phyloP scores from a whole-genome alignment of 2,797 vertebrate genomes.

The Sebastolobus altivelis region DNA sequence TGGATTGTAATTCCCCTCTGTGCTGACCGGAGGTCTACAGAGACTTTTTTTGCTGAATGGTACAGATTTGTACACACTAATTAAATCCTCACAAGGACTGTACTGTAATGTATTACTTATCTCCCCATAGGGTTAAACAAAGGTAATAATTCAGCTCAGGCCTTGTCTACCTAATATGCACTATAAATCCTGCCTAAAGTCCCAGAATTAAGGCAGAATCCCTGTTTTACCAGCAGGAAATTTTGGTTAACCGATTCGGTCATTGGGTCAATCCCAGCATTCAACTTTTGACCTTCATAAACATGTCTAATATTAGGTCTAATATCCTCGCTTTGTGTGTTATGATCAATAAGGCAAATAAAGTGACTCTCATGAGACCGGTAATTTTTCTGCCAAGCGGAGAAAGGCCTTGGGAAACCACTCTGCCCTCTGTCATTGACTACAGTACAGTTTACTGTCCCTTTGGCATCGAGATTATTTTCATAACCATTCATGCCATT shows the following conservation, averaged over 20 bases:
- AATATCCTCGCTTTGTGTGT: slow-evolving; percentile 7
- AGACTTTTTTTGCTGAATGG: slow-evolving; percentile 23
- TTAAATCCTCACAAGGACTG: slow-evolving; percentile 34
- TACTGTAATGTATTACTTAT: slow-evolving; percentile 18
- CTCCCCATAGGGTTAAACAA: slow-evolving; percentile 10
- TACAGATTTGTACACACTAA: slow-evolving; percentile 12
- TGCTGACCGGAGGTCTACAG: slow-evolving; percentile 10
- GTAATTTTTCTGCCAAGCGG: slow-evolving; percentile 14
- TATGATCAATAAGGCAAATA: slow-evolving; percentile 47
- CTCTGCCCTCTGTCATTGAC: not conserved
- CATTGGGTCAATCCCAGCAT: slow-evolving; percentile 16
- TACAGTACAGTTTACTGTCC: not conserved
- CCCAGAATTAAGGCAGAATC: not conserved
- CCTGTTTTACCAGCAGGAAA: slow-evolving; percentile 1
- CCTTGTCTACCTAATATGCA: slow-evolving; percentile 16
- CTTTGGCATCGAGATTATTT: slow-evolving; percentile 26
- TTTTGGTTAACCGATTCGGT: not conserved
- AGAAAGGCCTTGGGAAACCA: slow-evolving; percentile 1
- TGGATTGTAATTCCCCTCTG: slow-evolving; percentile 1
- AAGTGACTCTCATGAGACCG: slow-evolving; percentile 12
- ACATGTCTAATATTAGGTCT: slow-evolving; percentile 16
- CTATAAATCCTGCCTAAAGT: slow-evolving; percentile 4
- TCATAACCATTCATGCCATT: slow-evolving; percentile 5
- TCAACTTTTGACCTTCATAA: slow-evolving; percentile 45
- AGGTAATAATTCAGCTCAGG: slow-evolving; percentile 27